These are phyloP conservation scores for Menura novaehollandiae DNA, from an alignment of 2,113 vertebrate genomes.

Conservation along the genomic window DNA sequence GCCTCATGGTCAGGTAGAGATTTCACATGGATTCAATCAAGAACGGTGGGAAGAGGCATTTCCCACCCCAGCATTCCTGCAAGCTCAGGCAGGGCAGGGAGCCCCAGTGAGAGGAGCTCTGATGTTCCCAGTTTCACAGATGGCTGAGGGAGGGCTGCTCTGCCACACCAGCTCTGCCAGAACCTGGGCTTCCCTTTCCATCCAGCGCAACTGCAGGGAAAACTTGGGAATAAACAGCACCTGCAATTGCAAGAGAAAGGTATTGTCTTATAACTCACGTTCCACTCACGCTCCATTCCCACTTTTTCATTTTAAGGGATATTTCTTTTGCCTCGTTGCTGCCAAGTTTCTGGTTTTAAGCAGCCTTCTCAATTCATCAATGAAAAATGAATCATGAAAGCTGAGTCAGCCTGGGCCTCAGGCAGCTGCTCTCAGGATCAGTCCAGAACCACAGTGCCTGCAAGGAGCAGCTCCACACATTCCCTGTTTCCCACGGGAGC, in stretches of 20 bases:
- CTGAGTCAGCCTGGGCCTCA: not conserved
- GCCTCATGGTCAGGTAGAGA: not conserved
- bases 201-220: not conserved
- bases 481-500: not conserved
- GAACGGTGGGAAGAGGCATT: not conserved
- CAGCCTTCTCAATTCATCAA: not conserved
- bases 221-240: not conserved
- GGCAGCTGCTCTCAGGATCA: not conserved
- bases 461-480: not conserved
- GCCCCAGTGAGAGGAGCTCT: not conserved
- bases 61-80: not conserved
- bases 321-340: not conserved
- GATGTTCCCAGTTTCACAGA: slow-evolving; percentile 15
- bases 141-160: not conserved
- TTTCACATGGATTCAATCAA: not conserved
- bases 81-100: not conserved
- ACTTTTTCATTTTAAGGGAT: not conserved
- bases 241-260: not conserved
- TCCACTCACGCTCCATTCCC: not conserved
- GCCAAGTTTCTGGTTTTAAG: not conserved
- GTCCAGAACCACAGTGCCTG: not conserved
- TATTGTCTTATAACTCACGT: rapidly evolving
- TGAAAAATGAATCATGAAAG: not conserved
- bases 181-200: not conserved
- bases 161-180: not conserved